Conservation (phyloP, 2,888 invertebrate species). For the Callyntrura guangdongensis region DNA sequence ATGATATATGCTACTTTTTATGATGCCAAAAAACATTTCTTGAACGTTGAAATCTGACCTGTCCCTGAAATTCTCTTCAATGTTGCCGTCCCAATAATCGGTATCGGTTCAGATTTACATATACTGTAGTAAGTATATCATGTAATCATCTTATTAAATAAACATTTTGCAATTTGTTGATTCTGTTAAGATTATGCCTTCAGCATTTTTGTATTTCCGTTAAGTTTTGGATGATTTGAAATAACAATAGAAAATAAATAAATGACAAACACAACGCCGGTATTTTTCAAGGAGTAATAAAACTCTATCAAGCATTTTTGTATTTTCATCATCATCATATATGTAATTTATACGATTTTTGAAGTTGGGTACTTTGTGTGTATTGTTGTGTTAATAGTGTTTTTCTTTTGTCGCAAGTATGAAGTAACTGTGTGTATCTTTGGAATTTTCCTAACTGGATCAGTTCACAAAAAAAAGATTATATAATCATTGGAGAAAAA, state of each 20-base stretch:
- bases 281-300: slow-evolving; percentile 70
- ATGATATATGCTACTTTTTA: no score
- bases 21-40: no score
- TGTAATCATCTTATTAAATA: not conserved
- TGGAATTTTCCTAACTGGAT: slow-evolving; percentile 81
- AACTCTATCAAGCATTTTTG: slow-evolving; percentile 78
- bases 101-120: not conserved
- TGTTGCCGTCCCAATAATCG: not conserved
- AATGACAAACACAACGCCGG: not conserved
- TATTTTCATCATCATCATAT: slow-evolving; percentile 68
- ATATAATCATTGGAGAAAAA: slow-evolving; percentile 66
- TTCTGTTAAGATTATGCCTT: not conserved
- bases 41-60: no score
- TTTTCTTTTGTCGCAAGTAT: slow-evolving; percentile 22
- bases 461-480: slow-evolving; percentile 81
- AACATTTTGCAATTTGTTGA: not conserved
- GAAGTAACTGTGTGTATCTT: slow-evolving; percentile 73
- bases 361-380: slow-evolving; percentile 64
- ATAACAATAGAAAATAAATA: no score
- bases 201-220: not conserved
- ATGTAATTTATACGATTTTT: slow-evolving; percentile 60
- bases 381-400: slow-evolving; percentile 71
- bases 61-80: no score
- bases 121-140: not conserved
- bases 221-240: no score